Evolutionary conservation across 2,797 vertebrate species (phyloP), one percentile per base, ranked within the genome.

Genomic region (Streptopelia turtur): DNA sequence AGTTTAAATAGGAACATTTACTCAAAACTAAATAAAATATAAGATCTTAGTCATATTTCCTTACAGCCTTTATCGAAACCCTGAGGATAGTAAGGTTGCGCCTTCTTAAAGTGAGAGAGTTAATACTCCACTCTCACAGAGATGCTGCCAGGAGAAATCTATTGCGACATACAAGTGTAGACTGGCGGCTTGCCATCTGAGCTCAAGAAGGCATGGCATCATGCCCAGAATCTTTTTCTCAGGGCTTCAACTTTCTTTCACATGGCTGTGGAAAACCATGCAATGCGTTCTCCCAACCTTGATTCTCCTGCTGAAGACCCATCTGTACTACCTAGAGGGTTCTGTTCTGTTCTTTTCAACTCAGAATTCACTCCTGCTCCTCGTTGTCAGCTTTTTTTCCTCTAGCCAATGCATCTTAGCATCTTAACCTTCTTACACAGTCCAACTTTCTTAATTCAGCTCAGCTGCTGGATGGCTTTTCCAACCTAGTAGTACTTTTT

Each of bases 131-230:
- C 53, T 92, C 89, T 87, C 69, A 75, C 49, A 72, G 72, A 80
- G 79, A 72, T 76, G 65, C 85, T 86, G 72, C 91, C 82, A 72
- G 37, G 72, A 91, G 60, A 88, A 95, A 83, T 94, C 72, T 94
- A 55, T 63, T 89, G 76, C 1, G 12, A 35, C 74, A 91, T 84
- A 61, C 45, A 76, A 81, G 92, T 72, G 24, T 30, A 79, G 85
- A 74, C 83, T 97, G 96, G 94, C 95, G 95, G 83, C 70, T 63
- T 95, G 86, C 90, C 92, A 77, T 63, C 25, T 60, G 57, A 82
- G 83, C 92, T 93, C 80, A 89, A 45, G 90, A 86, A 95, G 75
- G 66, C 35, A 63, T 96, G 95, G 94, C 94, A 79, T 21, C 25
- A 13, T 93, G 89, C 95, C 94, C 93, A 86, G 94, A 41, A 70